phyloP scores from a whole-genome alignment of 2,113 vertebrate genomes.

The Dicerorhinus sumatrensis region DNA sequence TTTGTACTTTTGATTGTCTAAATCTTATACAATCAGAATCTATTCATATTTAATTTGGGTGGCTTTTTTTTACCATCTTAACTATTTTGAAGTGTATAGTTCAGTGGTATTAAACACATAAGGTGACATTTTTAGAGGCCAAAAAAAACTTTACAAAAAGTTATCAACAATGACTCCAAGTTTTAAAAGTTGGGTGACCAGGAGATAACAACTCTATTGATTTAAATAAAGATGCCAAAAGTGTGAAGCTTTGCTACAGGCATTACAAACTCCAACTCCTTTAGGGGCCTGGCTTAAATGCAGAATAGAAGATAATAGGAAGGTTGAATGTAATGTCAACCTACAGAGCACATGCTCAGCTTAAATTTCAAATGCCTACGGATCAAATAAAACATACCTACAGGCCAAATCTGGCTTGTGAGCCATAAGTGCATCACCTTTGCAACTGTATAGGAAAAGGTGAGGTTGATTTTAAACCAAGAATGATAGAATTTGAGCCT shows the following conservation, averaged over 20 bases:
- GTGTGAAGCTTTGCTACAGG: background rate
- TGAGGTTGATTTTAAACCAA: constrained; percentile 5
- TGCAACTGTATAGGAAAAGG: background rate
- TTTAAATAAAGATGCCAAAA: background rate
- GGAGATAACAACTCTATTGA: background rate
- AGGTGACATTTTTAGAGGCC: background rate
- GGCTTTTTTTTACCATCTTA: background rate
- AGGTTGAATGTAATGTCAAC: background rate
- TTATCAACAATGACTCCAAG: background rate
- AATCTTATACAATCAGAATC: background rate
- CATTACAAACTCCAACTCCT: background rate
- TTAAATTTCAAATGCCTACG: background rate
- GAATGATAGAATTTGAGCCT: background rate
- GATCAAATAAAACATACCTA: background rate
- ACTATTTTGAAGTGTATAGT: background rate
- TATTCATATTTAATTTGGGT: background rate
- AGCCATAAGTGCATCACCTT: background rate
- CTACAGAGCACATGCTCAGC: background rate
- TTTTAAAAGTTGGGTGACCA: background rate
- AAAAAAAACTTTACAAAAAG: background rate
- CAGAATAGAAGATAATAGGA: background rate
- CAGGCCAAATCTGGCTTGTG: background rate
- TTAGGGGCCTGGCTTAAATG: background rate
- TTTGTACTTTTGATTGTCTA: background rate
- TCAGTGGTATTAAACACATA: background rate